phyloP scores from a whole-genome alignment of 2,797 vertebrate genomes.

The Bovichtus variegatus region DNA sequence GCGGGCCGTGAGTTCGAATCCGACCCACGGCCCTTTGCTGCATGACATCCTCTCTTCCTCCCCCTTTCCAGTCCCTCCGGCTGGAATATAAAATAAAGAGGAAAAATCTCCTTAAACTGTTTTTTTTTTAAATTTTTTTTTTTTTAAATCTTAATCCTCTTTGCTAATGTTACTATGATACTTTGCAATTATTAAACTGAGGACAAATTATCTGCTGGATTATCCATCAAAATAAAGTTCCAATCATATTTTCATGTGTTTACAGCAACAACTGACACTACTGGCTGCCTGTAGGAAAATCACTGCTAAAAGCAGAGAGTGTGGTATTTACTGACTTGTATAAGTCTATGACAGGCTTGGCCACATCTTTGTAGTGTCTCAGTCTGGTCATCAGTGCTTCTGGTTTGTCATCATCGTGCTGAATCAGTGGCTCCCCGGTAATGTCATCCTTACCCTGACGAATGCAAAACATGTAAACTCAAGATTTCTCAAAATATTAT shows the following conservation, averaged over 20 bases:
- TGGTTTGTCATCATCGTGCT: constrained; percentile 92
- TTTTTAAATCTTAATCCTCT: background rate
- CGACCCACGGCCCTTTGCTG: too few relatives aligned
- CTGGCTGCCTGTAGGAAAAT: background rate
- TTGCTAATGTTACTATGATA: background rate
- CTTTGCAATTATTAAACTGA: background rate
- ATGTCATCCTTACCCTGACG: constrained; percentile 91
- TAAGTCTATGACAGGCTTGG: constrained; percentile 93
- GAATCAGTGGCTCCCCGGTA: constrained; percentile 91
- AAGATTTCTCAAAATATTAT: background rate
- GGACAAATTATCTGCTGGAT: background rate
- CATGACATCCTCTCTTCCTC: too few relatives aligned
- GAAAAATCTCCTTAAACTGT: too few relatives aligned
- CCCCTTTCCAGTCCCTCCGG: too few relatives aligned
- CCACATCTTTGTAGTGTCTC: constrained; percentile 95
- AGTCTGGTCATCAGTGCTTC: constrained; percentile 91
- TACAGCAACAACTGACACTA: background rate
- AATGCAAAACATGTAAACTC: constrained; percentile 2
- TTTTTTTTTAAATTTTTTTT: too few relatives aligned
- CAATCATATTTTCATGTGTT: background rate
- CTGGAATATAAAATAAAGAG: too few relatives aligned
- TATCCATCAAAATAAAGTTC: background rate
- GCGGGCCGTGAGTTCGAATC: too few relatives aligned
- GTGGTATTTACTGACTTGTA: constrained; percentile 90
- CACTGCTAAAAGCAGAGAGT: background rate